phyloP scores from a whole-genome alignment of 2,888 invertebrate genomes.

The Lissocephala sabroskyi region DNA sequence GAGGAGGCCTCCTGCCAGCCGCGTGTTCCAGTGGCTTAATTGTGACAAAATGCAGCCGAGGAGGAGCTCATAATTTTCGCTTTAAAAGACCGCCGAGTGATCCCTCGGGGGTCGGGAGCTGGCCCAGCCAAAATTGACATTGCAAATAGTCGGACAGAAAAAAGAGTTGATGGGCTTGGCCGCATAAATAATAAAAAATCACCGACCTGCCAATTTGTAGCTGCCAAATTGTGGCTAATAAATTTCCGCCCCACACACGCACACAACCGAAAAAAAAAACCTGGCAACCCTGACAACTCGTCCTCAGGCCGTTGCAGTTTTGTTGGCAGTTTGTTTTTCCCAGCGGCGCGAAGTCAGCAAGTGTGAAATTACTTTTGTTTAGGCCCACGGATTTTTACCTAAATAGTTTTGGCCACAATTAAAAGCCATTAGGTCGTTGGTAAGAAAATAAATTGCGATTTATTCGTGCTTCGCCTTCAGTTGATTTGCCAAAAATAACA shows the following conservation, averaged over 20 bases:
- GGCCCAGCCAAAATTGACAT: slow-evolving; percentile 36
- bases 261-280: slow-evolving; percentile 4
- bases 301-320: too few species aligned
- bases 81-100: slow-evolving; percentile 24
- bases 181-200: slow-evolving; percentile 56
- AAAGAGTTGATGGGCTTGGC: slow-evolving; percentile 60
- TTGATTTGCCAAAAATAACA: not conserved
- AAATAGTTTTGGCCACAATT: slow-evolving; percentile 39
- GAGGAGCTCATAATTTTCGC: slow-evolving; percentile 45
- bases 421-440: slow-evolving; percentile 66
- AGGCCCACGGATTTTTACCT: slow-evolving; percentile 13
- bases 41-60: slow-evolving; percentile 62
- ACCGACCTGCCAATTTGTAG: slow-evolving; percentile 51
- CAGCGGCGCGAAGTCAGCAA: slow-evolving; percentile 46
- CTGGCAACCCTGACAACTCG: not conserved
- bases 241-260: slow-evolving; percentile 40
- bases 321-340: slow-evolving; percentile 37
- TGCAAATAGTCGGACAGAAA: slow-evolving; percentile 52
- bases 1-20: not conserved
- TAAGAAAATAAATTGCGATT: slow-evolving; percentile 1
- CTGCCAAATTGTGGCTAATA: slow-evolving; percentile 63
- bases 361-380: slow-evolving; percentile 68
- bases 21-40: slow-evolving; percentile 43
- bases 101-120: too few species aligned
- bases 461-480: too few species aligned